Evolutionary conservation across 64 coral and sea anemone species (phyloP), one percentile per base, ranked within the genome.

Genomic region (Platygyra sinensis): DNA sequence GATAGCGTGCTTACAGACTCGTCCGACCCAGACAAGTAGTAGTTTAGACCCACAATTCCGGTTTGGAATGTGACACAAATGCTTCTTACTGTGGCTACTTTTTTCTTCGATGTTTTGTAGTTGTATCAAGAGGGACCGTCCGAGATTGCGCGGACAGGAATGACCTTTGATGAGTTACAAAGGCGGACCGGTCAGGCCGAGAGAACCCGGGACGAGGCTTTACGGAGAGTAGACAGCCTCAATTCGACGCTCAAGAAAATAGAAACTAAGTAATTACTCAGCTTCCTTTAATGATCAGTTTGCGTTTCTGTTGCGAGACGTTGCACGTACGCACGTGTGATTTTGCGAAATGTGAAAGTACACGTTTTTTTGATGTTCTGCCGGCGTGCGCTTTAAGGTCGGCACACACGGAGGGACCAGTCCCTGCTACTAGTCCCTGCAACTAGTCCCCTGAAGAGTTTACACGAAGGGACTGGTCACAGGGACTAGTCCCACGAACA

Each of bases 41-140:
- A 46, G 42, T 46, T 46, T 46, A 46, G 5, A 46, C 3, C 42
- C 42, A 46, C 3, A 46, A 57, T 57, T 57, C 11, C 10, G 8
- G 54, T 12, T 57, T 22, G 5, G 63, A 8, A 25, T 22, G 24
- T 19, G 18, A 5, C 63, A 3, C 63, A 67, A 5, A 24, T 22
- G 33, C 33, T 36, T 22, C 19, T 67, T 67, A 19, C n/a, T 27
- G 11, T 69, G 9, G 24, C 65, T 69, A 0, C 2, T 77, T n/a
- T 25, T 67, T 67, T 76, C 32, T 38, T 5, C 4, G n/a, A 22
- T 77, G 74, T 61, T 8, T 30, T 36, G 20, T 28, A 99, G 97
- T 78, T 99, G 71, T 99, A 99, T 59, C 91, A 94, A 67, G 97
- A 99, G n/a, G 97, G 97, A 10, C 97, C 97, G 33, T 87, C 91